phyloP scores from a whole-genome alignment of 1,140 invertebrate species.

The Pemphigus obesinymphae region DNA sequence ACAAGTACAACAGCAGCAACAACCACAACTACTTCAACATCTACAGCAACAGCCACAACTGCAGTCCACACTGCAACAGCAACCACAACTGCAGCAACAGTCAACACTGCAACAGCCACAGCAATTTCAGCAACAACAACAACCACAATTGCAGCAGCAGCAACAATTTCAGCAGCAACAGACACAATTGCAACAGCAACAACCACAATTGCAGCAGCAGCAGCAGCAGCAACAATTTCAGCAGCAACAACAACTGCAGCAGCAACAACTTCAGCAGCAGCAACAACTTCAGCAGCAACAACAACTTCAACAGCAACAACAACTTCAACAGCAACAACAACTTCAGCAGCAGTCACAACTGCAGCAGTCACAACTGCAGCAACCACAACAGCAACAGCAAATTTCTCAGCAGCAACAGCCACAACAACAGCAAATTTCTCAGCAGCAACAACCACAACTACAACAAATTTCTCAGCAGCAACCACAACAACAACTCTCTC shows the following conservation, averaged over 20 bases:
- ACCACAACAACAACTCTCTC: neutral
- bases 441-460: neutral
- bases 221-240: neutral
- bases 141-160: neutral
- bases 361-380: neutral
- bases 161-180: neutral
- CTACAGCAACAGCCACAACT: neutral
- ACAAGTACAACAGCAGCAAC: neutral
- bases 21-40: neutral
- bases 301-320: neutral
- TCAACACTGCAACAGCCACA: neutral
- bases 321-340: neutral
- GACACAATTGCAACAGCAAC: neutral
- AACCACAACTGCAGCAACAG: neutral
- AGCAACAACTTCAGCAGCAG: neutral
- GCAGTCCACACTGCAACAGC: neutral
- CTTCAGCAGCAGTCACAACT: neutral
- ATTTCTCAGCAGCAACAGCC: neutral
- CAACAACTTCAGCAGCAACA: neutral
- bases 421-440: too few species aligned
- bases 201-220: neutral
- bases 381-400: neutral
- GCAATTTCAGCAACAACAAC: neutral
- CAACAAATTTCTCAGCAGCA: too few species aligned
- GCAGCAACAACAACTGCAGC: neutral